Base-by-base conservation (phyloP, 2,797 vertebrate genomes). In the Arremon brunneinucha region DNA sequence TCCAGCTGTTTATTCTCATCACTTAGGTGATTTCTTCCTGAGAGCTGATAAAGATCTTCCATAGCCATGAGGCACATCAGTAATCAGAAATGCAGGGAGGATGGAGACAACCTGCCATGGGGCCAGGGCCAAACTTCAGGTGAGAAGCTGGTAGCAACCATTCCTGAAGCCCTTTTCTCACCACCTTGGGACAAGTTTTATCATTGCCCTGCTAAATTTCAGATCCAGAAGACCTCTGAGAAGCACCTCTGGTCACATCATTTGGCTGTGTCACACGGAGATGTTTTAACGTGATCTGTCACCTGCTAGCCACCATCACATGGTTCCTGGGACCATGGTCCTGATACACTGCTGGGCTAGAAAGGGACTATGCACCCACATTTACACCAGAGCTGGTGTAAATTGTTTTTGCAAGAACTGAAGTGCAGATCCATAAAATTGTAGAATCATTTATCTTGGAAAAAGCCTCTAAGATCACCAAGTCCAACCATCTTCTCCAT, bases 281-380 rank as follows among this genome's bases (percentile, higher is more conserved):
- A 21, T 4, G 2, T 74, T 59, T 72, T 22, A 26, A 35, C 19
- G 14, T 6, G 3, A 8, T 52, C 55, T 63, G 53, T 56, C 56
- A 70, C 69, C 83, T 63, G 32, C n/a, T 41, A 63, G 70, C 20
- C 62, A 72, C 55, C 39, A 27, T 18, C 1, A 0, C 1, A 0
- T 39, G 37, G 7, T 50, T 37, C 24, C 28, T 15, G 20, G 63
- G 50, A 86, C 8, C 2, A 0, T 22, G 41, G 62, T 82, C 43
- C 69, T 69, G 76, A 7, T 6, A 3, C 1, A 8, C 34, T 71
- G 35, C 75, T 62, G 68, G 28, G 21, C 53, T 67, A 3, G 22
- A 22, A 46, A 87, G 46, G 27, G 30, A 32, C 20, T 12, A 7
- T 0, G 0, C 17, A 30, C 11, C 21, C 1, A 1, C 50, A 6